Evolutionary conservation across 2,888 invertebrate species (phyloP).

Genomic region (Heliconius ethilla): DNA sequence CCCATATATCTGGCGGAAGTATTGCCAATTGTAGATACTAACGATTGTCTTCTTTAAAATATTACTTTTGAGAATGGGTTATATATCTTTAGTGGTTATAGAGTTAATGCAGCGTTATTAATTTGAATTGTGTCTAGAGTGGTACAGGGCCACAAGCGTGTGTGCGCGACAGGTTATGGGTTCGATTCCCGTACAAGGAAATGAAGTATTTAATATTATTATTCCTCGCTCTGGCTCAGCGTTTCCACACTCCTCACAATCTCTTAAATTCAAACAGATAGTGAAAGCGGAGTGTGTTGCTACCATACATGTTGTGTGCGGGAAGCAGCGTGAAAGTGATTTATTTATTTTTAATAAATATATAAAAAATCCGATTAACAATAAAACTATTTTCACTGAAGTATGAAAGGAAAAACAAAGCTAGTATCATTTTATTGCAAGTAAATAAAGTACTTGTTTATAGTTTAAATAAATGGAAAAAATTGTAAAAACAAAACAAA

Average conservation of each 20-base stretch:
- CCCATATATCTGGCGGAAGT: constrained; percentile 36
- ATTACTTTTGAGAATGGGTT: constrained; percentile 22
- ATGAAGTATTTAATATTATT: neutral
- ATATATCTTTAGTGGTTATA: constrained; percentile 14
- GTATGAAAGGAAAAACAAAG: too few relatives aligned
- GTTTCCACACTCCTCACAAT: too few relatives aligned
- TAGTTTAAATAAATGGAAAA: neutral
- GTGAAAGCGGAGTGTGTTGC: too few relatives aligned
- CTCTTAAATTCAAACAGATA: too few relatives aligned
- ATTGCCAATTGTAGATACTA: constrained; percentile 34
- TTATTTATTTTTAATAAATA: too few relatives aligned
- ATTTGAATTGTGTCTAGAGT: neutral
- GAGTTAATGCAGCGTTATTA: neutral
- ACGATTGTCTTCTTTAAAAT: constrained; percentile 32
- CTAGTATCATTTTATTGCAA: too few relatives aligned
- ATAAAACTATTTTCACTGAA: too few relatives aligned
- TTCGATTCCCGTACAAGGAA: neutral
- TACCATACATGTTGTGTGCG: too few relatives aligned
- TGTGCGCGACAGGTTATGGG: too few relatives aligned
- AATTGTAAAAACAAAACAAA: neutral
- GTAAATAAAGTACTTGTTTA: neutral
- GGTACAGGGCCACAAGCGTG: neutral
- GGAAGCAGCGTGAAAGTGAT: too few relatives aligned
- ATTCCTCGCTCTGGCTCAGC: neutral
- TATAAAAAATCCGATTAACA: too few relatives aligned